Percentiles rank a stretch among this genome's conserved stretches.
Conservation (phyloP, 2,888 invertebrate species). For the Xanthia togata region DNA sequence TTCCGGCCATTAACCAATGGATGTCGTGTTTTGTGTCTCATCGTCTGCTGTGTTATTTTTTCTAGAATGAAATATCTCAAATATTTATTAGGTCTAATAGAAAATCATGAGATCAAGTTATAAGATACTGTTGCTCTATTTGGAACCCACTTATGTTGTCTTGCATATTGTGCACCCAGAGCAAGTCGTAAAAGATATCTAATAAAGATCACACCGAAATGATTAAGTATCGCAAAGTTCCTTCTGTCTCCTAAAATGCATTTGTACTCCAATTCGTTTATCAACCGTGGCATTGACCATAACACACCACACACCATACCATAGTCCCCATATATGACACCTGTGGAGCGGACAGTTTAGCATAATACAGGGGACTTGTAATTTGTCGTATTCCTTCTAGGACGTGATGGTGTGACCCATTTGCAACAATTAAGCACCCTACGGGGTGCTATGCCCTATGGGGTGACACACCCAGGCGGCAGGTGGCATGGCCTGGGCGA, state of each 20-base stretch:
- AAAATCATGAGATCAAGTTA: neutral
- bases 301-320: neutral
- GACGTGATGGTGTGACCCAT: too few relatives aligned
- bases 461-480: too few relatives aligned
- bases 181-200: neutral
- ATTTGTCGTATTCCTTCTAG: too few relatives aligned
- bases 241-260: neutral
- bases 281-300: neutral
- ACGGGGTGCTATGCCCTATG: too few relatives aligned
- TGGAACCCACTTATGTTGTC: neutral
- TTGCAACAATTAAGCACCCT: too few relatives aligned
- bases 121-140: neutral
- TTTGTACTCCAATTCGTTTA: neutral
- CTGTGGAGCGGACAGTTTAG: neutral
- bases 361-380: too few relatives aligned
- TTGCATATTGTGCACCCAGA: neutral
- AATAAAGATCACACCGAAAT: too few relatives aligned
- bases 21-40: constrained; percentile 54
- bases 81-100: neutral
- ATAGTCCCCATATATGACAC: neutral
- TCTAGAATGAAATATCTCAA: constrained; percentile 10
- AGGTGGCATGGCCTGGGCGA: too few relatives aligned
- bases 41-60: constrained; percentile 27
- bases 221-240: neutral
- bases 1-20: constrained; percentile 67